Percentiles rank a stretch among this genome's conserved stretches.
These are phyloP conservation scores for Heterodera schachtii DNA, from an alignment of 1,140 invertebrate genomes.

Conservation along the genomic window DNA sequence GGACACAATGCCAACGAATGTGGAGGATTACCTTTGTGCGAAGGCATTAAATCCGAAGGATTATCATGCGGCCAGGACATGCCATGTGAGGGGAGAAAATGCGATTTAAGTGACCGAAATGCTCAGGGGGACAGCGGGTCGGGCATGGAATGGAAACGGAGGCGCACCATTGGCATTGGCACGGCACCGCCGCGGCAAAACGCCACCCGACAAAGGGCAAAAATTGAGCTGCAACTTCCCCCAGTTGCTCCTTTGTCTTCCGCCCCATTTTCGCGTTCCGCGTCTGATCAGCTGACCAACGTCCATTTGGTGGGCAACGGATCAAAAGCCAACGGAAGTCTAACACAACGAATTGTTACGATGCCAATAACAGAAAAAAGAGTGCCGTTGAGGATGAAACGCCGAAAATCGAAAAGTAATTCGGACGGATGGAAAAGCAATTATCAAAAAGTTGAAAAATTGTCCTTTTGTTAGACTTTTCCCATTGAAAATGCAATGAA, in stretches of 20 bases:
- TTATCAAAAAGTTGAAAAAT: background rate
- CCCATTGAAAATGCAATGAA: background rate
- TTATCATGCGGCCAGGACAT: slow-evolving; percentile 45
- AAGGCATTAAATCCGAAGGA: slow-evolving; percentile 45
- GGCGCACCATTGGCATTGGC: background rate
- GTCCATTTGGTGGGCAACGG: background rate
- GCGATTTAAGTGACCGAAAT: background rate
- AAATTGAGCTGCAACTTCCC: background rate
- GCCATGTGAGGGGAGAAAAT: slow-evolving; percentile 40
- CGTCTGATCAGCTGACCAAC: background rate
- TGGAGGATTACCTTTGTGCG: slow-evolving; percentile 49
- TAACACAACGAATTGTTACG: no score
- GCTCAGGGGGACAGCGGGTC: slow-evolving; percentile 47
- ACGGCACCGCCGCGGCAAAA: background rate
- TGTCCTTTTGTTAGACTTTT: background rate
- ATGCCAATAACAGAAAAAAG: background rate
- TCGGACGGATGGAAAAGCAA: background rate
- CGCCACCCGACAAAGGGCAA: background rate
- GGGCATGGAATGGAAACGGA: slow-evolving; percentile 32
- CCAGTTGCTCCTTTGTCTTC: background rate
- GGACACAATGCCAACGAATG: slow-evolving; percentile 43
- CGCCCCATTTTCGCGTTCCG: background rate
- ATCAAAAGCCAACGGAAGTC: background rate
- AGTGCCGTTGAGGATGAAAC: background rate
- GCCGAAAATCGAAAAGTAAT: background rate